Evolutionary conservation across 2,888 invertebrate genomes (phyloP), one percentile per base, ranked within the genome.

Genomic region (Parnassius mnemosyne): DNA sequence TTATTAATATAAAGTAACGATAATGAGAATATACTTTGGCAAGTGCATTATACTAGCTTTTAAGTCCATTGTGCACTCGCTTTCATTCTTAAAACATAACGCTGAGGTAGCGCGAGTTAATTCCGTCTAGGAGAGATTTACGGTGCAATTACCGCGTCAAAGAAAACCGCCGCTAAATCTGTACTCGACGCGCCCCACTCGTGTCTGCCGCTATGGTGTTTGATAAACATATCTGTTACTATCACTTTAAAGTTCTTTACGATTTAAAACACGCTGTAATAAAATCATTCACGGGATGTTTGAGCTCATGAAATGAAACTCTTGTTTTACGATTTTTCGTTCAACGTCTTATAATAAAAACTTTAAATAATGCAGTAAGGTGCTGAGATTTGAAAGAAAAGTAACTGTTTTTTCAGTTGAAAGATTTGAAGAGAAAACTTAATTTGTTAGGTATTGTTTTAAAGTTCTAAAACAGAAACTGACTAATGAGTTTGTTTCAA

Each of bases 91-190:
- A 69, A 72, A 60, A 69, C 71, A 70, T 69, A 71, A 68, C 68
- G 67, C 55, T 64, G 61, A 59, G 63, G 60, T n/a, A 55, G 65
- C 56, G 58, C 61, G 62, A 73, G 78, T 77, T 77, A 79, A 78
- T 76, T 75, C 65, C 53, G 73, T 73, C 70, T 72, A 20, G 57
- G 71, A 61, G 73, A 76, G 76, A 81, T 81, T 80, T 79, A 80
- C 76, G 67, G 74, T 57, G 73, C 79, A 79, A 80, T 80, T 80
- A 78, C 70, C 64, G 68, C 75, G 75, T 78, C 80, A 79, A 77
- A 77, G 71, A 74, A 67, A 71, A 73, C 75, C 73, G 71, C 72
- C 65, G 70, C 77, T 77, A 77, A 78, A 78, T 79, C 77, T 70
- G 77, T 68, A 69, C 69, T 50, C 64, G 46, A 20, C 25, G 51